These are phyloP conservation scores for Sphaeramia orbicularis DNA, from an alignment of 2,797 vertebrate species.

Conservation along the genomic window DNA sequence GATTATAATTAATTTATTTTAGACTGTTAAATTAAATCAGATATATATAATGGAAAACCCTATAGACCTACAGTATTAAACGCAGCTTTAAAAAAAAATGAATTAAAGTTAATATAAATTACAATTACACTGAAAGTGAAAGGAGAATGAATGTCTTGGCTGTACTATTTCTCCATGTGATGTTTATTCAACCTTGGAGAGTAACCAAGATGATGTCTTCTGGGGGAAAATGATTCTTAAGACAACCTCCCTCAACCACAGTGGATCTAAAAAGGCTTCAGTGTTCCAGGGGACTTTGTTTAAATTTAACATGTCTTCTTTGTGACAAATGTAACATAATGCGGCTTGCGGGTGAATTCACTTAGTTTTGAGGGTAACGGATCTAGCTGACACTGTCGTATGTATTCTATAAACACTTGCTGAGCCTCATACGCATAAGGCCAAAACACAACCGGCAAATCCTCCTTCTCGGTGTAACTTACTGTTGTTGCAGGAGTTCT, in stretches of 20 bases:
- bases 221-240: constrained; percentile 39
- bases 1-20: constrained; percentile 68
- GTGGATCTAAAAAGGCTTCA: constrained; percentile 31
- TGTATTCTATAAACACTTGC: constrained; percentile 4
- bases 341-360: constrained; percentile 11
- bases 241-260: constrained; percentile 36
- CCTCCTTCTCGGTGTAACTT: constrained; percentile 66
- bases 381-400: constrained; percentile 3
- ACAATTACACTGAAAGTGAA: constrained; percentile 48
- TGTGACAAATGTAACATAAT: constrained; percentile 31
- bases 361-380: constrained; percentile 15
- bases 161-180: constrained; percentile 48
- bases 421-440: constrained; percentile 15
- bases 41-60: constrained; percentile 68
- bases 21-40: constrained; percentile 68
- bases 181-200: constrained; percentile 68
- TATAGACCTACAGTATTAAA: constrained; percentile 56
- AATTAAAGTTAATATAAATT: constrained; percentile 61
- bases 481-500: constrained; percentile 99
- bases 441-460: constrained; percentile 3
- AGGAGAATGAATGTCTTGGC: constrained; percentile 56
- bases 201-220: constrained; percentile 55
- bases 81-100: constrained; percentile 60
- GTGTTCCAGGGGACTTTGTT: constrained; percentile 45
- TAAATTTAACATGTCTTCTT: constrained; percentile 31